Conservation (phyloP, 2,888 invertebrate genomes). For the Lycia hirtaria region DNA sequence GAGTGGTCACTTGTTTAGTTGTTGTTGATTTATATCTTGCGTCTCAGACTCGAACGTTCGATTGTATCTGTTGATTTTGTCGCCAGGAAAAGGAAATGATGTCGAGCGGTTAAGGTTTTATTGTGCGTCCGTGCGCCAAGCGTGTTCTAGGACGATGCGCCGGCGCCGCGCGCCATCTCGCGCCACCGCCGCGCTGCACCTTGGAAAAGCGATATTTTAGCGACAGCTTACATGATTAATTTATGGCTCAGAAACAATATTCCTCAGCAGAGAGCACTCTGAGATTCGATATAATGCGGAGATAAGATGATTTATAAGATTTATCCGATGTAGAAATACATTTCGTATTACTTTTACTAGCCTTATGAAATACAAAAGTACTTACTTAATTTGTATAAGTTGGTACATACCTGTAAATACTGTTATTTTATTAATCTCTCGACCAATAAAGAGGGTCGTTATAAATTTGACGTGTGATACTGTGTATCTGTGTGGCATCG, state of each 20-base stretch:
- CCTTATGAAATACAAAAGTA: not conserved
- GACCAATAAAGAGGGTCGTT: too few relatives aligned
- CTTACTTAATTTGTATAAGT: not conserved
- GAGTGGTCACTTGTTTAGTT: slow-evolving; percentile 44
- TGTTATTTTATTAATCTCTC: too few relatives aligned
- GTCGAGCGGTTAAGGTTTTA: slow-evolving; percentile 65
- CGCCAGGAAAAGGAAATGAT: slow-evolving; percentile 83
- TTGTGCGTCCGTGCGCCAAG: slow-evolving; percentile 64
- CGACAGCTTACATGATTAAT: slow-evolving; percentile 85
- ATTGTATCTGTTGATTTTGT: slow-evolving; percentile 80
- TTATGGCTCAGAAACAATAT: slow-evolving; percentile 78
- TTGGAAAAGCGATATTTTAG: slow-evolving; percentile 80
- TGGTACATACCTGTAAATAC: not conserved
- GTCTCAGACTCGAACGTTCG: slow-evolving; percentile 68
- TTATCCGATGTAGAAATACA: slow-evolving; percentile 27
- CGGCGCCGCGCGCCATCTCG: slow-evolving; percentile 55
- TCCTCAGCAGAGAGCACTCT: slow-evolving; percentile 64
- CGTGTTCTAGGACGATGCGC: slow-evolving; percentile 74
- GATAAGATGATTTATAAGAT: slow-evolving; percentile 80
- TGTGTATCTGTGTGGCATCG: too few relatives aligned
- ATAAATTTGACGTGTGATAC: too few relatives aligned
- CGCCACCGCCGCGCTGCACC: slow-evolving; percentile 41
- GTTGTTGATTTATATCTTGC: slow-evolving; percentile 73
- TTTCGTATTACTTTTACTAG: slow-evolving; percentile 8
- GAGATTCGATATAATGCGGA: slow-evolving; percentile 76